These are phyloP conservation scores for Amaurobius ferox DNA, from an alignment of 2,888 invertebrate genomes.

Conservation along the genomic window DNA sequence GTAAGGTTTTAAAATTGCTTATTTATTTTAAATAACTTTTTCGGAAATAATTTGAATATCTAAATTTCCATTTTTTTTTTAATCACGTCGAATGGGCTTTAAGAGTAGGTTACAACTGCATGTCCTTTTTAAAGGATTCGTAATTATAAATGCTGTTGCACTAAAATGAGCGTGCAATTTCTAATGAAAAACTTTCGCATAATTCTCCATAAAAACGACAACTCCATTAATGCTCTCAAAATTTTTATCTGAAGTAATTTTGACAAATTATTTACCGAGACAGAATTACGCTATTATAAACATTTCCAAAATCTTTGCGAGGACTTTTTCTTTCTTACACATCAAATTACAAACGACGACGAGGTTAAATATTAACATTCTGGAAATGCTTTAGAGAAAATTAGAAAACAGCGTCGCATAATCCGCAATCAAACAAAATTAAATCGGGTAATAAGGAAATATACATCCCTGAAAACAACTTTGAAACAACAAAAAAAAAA, in stretches of 20 bases:
- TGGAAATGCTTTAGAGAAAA: constrained; percentile 10
- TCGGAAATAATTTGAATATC: too few relatives aligned
- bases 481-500: constrained; percentile 31
- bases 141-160: too few relatives aligned
- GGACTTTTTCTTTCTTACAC: too few relatives aligned
- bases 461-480: constrained; percentile 26
- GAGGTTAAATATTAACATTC: constrained; percentile 33
- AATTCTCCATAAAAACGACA: too few relatives aligned
- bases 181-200: too few relatives aligned
- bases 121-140: too few relatives aligned
- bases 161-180: too few relatives aligned
- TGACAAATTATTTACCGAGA: neutral
- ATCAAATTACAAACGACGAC: neutral
- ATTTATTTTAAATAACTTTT: too few relatives aligned
- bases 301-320: neutral
- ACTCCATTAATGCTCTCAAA: neutral
- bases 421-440: constrained; percentile 43
- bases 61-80: too few relatives aligned
- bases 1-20: too few relatives aligned
- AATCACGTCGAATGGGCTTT: too few relatives aligned
- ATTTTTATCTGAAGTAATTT: neutral
- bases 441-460: constrained; percentile 34
- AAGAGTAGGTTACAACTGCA: too few relatives aligned
- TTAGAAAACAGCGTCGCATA: constrained; percentile 20
- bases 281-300: neutral